phyloP scores from a whole-genome alignment of 2,113 vertebrate genomes.

The Hippopotamus amphibius region DNA sequence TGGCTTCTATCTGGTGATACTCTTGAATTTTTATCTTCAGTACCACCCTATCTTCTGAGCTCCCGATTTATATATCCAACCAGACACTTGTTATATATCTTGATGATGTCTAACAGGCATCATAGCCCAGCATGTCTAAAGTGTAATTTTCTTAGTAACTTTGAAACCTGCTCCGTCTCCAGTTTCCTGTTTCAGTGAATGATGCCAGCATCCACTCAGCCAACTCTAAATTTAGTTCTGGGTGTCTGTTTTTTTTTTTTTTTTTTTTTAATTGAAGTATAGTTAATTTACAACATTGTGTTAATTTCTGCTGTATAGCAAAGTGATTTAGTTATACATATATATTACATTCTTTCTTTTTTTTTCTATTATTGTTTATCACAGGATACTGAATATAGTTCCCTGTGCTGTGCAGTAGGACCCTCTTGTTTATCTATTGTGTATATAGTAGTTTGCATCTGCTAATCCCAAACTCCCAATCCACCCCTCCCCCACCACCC shows the following conservation, averaged over 20 bases:
- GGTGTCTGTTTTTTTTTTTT: not conserved
- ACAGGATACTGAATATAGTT: not conserved
- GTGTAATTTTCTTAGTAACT: not conserved
- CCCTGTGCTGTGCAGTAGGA: not conserved
- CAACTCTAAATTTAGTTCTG: not conserved
- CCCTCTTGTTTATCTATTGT: not conserved
- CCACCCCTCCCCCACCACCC: not conserved
- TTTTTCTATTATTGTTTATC: not conserved
- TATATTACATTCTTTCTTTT: not conserved
- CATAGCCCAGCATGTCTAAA: not conserved
- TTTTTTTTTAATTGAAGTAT: not conserved
- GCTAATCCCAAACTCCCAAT: not conserved
- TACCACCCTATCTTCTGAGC: not conserved
- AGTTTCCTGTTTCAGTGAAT: not conserved
- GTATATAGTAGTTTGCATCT: not conserved
- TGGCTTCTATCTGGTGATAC: not conserved
- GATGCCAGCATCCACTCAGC: not conserved
- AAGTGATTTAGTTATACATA: not conserved
- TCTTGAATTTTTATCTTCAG: not conserved
- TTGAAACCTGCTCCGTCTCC: not conserved
- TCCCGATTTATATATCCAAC: not conserved
- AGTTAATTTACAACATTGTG: not conserved
- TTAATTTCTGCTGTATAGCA: not conserved
- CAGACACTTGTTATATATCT: not conserved
- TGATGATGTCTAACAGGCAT: not conserved